Base-by-base conservation (phyloP, 2,888 invertebrate species). In the Nineta flava region DNA sequence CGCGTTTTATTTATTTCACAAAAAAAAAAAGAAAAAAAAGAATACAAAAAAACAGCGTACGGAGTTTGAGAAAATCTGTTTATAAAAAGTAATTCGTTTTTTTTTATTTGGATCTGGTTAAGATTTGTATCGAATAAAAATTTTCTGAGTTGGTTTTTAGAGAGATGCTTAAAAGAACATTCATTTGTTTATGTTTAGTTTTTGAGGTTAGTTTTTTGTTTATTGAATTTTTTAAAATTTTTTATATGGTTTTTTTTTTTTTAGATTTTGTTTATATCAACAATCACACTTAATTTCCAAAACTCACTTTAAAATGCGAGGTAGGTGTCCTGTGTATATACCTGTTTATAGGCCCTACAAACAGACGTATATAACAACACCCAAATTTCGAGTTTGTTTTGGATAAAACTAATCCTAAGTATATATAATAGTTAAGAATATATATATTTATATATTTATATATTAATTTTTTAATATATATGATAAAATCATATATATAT, bases 251-350 rank as follows among this genome's bases (percentile, higher is more conserved):
- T 38, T 38, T 35, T 35, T 13, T 13, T 35, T 35, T 38, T 38
- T 38, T 38, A 32, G 15, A 38, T 38, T 38, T 38, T 26, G 26
- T 53, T 50, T 63, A 62, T 61, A 60, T 68, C 76, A 77, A 78
- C 77, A 78, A 78, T 78, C 78, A 79, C 78, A 79, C 78, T 77
- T 77, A 77, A 76, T 48, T 73, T 78, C 78, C 77, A 78, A 79
- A 79, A 79, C 78, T 79, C 78, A 79, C 78, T 49, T 49, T 79
- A 77, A 74, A 75, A 71, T 79, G 78, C 78, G 78, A 79, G 78
- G 78, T 75, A 78, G 78, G 78, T 67, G 44, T 44, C 4, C 26
- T 26, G 26, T 26, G 1, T 47, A 31, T 62, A 67, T 67, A 65
- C 67, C 65, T 45, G 19, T 35, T 50, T 65, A 65, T 63, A 68